Percentiles rank a stretch among this genome's conserved stretches.
Conservation (phyloP, 2,888 invertebrate genomes). For the Archips crataeganus region DNA sequence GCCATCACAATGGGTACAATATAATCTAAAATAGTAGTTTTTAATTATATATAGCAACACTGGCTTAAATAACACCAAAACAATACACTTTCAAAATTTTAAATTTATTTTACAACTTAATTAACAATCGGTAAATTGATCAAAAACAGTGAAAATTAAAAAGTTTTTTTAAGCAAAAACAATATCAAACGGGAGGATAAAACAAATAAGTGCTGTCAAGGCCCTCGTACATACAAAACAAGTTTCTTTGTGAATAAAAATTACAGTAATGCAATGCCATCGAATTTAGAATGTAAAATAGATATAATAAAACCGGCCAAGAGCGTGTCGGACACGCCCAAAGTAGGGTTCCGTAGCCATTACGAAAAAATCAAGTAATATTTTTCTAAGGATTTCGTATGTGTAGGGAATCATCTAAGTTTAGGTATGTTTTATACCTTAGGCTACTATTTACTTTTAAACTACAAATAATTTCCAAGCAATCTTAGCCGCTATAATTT, state of each 20-base stretch:
- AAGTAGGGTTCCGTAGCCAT: too few species aligned
- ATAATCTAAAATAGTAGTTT: conserved; percentile 27
- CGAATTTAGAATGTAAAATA: background rate
- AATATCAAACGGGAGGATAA: background rate
- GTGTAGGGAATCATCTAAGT: too few species aligned
- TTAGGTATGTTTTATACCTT: too few species aligned
- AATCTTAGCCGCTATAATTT: too few species aligned
- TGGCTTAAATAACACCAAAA: background rate
- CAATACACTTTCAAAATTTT: conserved; percentile 4
- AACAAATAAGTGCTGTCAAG: background rate
- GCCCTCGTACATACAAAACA: background rate
- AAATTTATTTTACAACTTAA: background rate
- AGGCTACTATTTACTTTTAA: too few species aligned
- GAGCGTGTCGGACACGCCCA: too few species aligned
- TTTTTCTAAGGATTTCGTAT: too few species aligned
- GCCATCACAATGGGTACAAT: conserved; percentile 6
- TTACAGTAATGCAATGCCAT: background rate
- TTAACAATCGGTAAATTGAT: background rate
- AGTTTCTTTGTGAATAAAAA: background rate
- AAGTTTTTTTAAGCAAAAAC: background rate
- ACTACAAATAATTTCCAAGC: too few species aligned
- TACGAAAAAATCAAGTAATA: too few species aligned
- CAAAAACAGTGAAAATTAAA: background rate
- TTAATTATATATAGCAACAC: conserved; percentile 7
- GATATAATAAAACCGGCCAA: background rate